Conservation (phyloP, 2,797 vertebrate genomes). For the Tangara arthus region DNA sequence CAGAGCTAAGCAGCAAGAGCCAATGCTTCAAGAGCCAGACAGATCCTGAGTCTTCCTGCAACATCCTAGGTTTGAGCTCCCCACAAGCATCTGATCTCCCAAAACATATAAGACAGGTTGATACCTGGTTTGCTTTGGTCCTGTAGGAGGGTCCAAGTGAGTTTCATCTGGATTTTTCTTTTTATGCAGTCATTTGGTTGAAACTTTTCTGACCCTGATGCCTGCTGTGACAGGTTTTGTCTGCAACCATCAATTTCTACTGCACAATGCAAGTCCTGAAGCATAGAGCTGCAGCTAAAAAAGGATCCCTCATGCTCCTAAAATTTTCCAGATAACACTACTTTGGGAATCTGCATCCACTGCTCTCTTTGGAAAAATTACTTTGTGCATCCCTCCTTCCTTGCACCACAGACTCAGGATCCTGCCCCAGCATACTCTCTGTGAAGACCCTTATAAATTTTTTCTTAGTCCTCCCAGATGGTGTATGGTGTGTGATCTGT, state of each 20-base stretch:
- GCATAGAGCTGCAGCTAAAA: not conserved
- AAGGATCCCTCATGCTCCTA: not conserved
- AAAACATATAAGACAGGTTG: not conserved
- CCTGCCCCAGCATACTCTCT: not conserved
- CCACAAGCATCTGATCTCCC: not conserved
- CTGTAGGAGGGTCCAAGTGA: not conserved
- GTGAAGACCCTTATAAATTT: not conserved
- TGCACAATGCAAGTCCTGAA: not conserved
- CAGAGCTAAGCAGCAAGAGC: not conserved
- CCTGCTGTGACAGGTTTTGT: not conserved
- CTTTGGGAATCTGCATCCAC: not conserved
- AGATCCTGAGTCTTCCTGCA: not conserved
- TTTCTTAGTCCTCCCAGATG: not conserved
- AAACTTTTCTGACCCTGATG: not conserved
- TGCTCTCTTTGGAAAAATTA: not conserved
- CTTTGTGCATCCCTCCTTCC: not conserved
- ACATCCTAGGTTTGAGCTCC: not conserved
- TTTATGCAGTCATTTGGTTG: not conserved
- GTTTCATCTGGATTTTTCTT: not conserved
- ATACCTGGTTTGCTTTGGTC: not conserved
- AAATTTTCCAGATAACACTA: not conserved
- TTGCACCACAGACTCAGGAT: not conserved
- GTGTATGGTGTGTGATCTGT: not conserved
- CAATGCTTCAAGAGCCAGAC: not conserved
- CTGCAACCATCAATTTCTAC: not conserved